Conservation (phyloP, 2,888 invertebrate genomes). For the Lypha dubia region DNA sequence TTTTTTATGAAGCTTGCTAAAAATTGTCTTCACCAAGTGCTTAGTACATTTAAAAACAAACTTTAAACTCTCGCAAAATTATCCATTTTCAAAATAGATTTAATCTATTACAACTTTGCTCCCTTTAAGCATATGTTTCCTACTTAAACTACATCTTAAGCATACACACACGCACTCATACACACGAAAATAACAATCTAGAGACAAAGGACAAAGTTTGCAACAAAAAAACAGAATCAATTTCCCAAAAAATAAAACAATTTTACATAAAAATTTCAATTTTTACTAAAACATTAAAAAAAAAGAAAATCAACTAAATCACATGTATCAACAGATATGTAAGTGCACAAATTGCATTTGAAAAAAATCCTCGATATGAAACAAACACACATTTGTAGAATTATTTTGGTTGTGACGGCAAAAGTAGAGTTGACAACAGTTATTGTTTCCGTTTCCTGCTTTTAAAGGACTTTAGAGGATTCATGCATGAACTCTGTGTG, state of each 20-base stretch:
- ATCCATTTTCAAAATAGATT: conserved; percentile 6
- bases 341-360: conserved; percentile 59
- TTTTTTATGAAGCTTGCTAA: background rate
- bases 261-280: conserved; percentile 44
- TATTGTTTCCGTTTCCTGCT: conserved; percentile 39
- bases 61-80: background rate
- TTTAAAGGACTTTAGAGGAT: conserved; percentile 36
- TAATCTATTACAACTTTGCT: conserved; percentile 20
- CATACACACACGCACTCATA: too few relatives aligned
- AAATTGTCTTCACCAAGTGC: background rate
- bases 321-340: conserved; percentile 49
- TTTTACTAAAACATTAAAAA: background rate
- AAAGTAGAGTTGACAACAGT: conserved; percentile 29
- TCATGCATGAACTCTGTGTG: conserved; percentile 38
- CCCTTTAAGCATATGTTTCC: background rate
- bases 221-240: conserved; percentile 40
- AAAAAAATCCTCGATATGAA: conserved; percentile 5
- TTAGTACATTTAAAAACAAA: background rate
- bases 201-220: conserved; percentile 59
- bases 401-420: conserved; percentile 10
- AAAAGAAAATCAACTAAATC: conserved; percentile 6
- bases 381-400: conserved; percentile 10
- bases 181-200: background rate
- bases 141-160: background rate
- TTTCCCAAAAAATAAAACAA: conserved; percentile 41